Evolutionary conservation across 2,113 vertebrate species (phyloP).

Genomic region (Scopus umbretta): DNA sequence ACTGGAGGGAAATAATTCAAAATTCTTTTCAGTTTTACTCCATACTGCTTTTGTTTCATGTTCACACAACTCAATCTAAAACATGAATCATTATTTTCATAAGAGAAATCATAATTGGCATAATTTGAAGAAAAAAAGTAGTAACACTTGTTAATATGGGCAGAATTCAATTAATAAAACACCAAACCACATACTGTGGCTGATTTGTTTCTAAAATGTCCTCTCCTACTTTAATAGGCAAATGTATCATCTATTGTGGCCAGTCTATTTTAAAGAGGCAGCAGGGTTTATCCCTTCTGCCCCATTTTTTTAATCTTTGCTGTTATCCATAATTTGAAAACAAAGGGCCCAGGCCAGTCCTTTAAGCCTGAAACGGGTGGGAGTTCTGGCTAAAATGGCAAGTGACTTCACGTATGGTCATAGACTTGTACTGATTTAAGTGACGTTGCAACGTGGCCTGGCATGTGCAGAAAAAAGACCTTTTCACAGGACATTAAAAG

Average conservation of each 20-base stretch:
- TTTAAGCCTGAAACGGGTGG: not conserved
- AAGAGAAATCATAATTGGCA: conserved; percentile 25
- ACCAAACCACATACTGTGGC: not conserved
- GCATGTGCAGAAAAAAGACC: not conserved
- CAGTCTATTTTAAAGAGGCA: not conserved
- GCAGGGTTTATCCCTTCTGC: not conserved
- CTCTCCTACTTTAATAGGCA: not conserved
- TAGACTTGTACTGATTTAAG: too few species aligned
- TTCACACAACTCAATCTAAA: conserved; percentile 35
- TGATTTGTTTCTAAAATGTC: conserved; percentile 19
- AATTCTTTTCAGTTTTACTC: conserved; percentile 32
- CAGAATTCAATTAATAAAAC: conserved; percentile 57
- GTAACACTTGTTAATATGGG: not conserved
- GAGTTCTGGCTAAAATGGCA: not conserved
- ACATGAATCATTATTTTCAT: conserved; percentile 17
- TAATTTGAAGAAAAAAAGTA: conserved; percentile 23
- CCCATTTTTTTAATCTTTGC: not conserved
- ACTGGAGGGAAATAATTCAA: conserved; percentile 21
- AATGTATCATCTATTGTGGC: not conserved
- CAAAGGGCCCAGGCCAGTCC: not conserved
- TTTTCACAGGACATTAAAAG: not conserved
- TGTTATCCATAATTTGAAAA: not conserved
- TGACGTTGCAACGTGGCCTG: not conserved
- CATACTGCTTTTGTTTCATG: conserved; percentile 47
- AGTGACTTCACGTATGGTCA: not conserved